Percentiles rank a stretch among this genome's conserved stretches.
These are phyloP conservation scores for Deilephila elpenor DNA, from an alignment of 2,888 invertebrate species.

Conservation along the genomic window DNA sequence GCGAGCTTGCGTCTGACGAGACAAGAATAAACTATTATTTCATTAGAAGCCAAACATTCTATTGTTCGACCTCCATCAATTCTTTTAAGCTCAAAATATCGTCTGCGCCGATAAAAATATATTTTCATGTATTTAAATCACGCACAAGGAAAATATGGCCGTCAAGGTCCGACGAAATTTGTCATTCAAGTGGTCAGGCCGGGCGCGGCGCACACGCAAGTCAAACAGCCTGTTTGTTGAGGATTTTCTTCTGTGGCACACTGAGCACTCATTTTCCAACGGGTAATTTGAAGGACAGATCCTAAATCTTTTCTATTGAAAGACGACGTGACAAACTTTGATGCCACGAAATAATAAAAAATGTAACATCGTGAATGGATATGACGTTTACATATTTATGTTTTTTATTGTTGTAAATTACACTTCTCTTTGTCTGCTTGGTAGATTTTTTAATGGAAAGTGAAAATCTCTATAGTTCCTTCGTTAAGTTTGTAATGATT, in stretches of 20 bases:
- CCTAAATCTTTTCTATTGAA: too few species aligned
- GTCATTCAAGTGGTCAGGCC: constrained; percentile 66
- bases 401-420: too few species aligned
- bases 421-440: too few species aligned
- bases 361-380: too few species aligned
- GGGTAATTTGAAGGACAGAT: too few species aligned
- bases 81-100: constrained; percentile 32
- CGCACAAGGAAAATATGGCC: constrained; percentile 79
- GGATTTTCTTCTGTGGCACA: constrained; percentile 76
- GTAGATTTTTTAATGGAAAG: too few species aligned
- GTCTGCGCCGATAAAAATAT: constrained; percentile 41
- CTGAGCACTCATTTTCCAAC: constrained; percentile 44
- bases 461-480: too few species aligned
- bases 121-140: constrained; percentile 69
- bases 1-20: constrained; percentile 19
- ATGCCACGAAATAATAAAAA: too few species aligned
- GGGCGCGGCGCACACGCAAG: constrained; percentile 60
- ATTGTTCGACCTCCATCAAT: constrained; percentile 28
- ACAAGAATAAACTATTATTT: constrained; percentile 25
- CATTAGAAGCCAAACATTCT: constrained; percentile 25
- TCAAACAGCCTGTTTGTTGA: constrained; percentile 57
- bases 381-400: too few species aligned
- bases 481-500: too few species aligned
- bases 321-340: too few species aligned
- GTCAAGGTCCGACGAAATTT: constrained; percentile 81